Base-by-base conservation (phyloP, 2,113 vertebrate genomes). In the Nothoprocta pentlandii region DNA sequence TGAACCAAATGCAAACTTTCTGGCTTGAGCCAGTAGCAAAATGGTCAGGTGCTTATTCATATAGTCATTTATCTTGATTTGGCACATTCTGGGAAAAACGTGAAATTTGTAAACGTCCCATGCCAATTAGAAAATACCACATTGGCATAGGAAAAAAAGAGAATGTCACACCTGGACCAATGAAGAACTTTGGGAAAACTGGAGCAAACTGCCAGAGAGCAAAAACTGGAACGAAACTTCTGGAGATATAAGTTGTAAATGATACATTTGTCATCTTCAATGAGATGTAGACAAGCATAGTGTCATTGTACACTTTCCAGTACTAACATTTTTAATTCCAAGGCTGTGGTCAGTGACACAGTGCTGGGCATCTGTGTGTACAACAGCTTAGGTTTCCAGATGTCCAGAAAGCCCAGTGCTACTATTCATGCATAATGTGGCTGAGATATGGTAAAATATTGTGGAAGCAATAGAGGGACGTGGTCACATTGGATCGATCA, bases 401-500 rank as follows among this genome's bases (percentile, higher is more conserved):
- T 44, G 68, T 63, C 51, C 79, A 79, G 41, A 67, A 90, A 79
- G 9, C 14, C 41, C 36, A 41, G 51, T n/a, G 76, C 9, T 82
- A 4, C 30, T 71, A 5, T 44, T 71, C 16, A n/a, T 41, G 30
- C 16, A 42, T 23, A 30, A 0, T 16, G 3, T 39, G 53, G 28
- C 26, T 54, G 28, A 54, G 80, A 67, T 6, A 23, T 5, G 12
- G 47, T 79, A 63, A 85, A 58, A 22, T 79, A 13, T 46, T 32
- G 10, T 3, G 13, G n/a, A n/a, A 0, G 0, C 26, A 85, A 49
- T 9, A 39, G 19, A 58, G 47, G 25, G 12, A 19, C 4, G 11
- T 87, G 53, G 78, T 26, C 67, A 41, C 0, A 0, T 22, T 75
- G 51, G 10, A 49, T 49, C 28, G 76, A 23, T 23, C 58, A 6